Evolutionary conservation across 2,888 invertebrate genomes (phyloP), one percentile per base, ranked within the genome.

Genomic region (Tortrix viridana): DNA sequence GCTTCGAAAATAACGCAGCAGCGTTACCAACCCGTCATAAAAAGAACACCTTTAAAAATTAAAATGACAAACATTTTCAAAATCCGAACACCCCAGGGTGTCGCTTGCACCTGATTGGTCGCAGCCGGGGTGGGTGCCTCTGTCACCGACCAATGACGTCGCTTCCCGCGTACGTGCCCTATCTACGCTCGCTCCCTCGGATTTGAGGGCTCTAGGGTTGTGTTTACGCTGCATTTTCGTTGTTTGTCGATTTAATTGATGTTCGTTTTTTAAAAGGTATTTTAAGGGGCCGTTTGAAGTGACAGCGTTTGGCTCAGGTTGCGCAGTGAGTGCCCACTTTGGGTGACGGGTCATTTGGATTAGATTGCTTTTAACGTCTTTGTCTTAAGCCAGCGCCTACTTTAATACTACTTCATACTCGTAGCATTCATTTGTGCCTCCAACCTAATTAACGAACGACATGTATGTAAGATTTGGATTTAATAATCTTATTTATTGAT

Each of bases 191-290:
- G 53, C 69, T 79, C 86, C 86, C 81, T 74, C 70, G 71, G 78
- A 75, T 77, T 82, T 78, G 77, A 84, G 84, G 83, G 84, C 82
- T 77, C 82, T 81, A 82, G 80, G 83, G 83, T 81, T 82, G 71
- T 89, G 91, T 91, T 91, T 90, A 84, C 87, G 81, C 71, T 84
- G 90, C 90, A 81, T 88, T 89, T 87, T 83, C 77, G 72, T 82
- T 91, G 90, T 91, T 91, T 91, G 90, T 83, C 82, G 76, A 81
- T 79, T 83, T 87, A 87, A 87, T 87, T 85, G 86, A 86, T 86
- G 84, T 81, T 80, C 57, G 53, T 58, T 60, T 54, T 60, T 60
- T 54, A 50, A 55, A 52, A 55, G 55, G 60, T 57, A 49, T 55
- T 60, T 65, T 56, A 59, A 60, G 56, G 56, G 55, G 63, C 47